A percentile compares a stretch with the other conserved stretches of the same genome.
phyloP scores from a whole-genome alignment of 2,888 invertebrate genomes.

The Sinohyriopsis cumingii region DNA sequence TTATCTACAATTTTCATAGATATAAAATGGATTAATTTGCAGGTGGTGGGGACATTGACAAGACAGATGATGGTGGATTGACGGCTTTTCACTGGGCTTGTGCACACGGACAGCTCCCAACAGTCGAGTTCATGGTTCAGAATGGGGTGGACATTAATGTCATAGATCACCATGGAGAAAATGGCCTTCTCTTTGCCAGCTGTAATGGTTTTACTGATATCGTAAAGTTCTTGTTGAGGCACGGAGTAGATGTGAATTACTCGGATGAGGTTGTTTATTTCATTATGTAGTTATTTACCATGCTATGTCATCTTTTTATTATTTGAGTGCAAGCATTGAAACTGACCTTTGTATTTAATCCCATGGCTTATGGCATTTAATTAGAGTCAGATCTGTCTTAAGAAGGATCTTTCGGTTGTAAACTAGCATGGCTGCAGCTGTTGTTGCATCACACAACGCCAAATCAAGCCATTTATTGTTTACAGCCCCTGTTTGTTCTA shows the following conservation, averaged over 20 bases:
- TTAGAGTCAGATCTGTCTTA: too few relatives aligned
- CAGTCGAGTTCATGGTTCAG: slow-evolving; percentile 75
- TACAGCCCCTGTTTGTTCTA: too few relatives aligned
- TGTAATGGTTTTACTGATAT: slow-evolving; percentile 84
- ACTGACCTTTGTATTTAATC: too few relatives aligned
- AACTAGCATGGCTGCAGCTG: too few relatives aligned
- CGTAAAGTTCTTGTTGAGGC: slow-evolving; percentile 80
- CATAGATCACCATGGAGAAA: slow-evolving; percentile 82
- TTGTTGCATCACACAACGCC: too few relatives aligned
- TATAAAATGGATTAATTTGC: slow-evolving; percentile 5
- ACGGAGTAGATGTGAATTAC: slow-evolving; percentile 80
- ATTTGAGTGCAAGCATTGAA: too few relatives aligned
- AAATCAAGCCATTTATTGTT: too few relatives aligned
- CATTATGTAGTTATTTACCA: too few relatives aligned
- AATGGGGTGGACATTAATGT: slow-evolving; percentile 84
- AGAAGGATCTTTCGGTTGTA: too few relatives aligned
- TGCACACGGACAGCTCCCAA: slow-evolving; percentile 82
- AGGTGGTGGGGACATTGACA: slow-evolving; percentile 50
- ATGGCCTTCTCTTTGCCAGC: slow-evolving; percentile 86
- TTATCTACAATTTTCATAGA: too few relatives aligned
- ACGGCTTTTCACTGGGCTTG: slow-evolving; percentile 93
- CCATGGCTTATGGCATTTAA: too few relatives aligned
- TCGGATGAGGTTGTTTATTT: slow-evolving; percentile 81
- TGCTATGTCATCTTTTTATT: too few relatives aligned
- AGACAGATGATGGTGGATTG: slow-evolving; percentile 82